phyloP scores from a whole-genome alignment of 2,888 invertebrate species.

The Serrognathus titanus region DNA sequence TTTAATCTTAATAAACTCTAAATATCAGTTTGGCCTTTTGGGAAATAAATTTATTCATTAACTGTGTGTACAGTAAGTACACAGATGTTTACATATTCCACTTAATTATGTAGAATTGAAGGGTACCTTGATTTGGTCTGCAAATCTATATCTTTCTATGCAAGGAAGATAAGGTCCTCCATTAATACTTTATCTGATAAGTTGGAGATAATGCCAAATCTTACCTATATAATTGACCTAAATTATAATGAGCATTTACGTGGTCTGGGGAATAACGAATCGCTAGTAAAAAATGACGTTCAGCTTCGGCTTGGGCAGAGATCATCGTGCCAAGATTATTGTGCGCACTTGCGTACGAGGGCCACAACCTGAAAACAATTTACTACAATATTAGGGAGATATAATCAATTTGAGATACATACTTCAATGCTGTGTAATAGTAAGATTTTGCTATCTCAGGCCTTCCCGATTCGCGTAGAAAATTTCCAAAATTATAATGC shows the following conservation, averaged over 20 bases:
- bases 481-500: slow-evolving; percentile 88
- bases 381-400: not conserved
- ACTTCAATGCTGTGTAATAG: slow-evolving; percentile 78
- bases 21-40: too few relatives aligned
- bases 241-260: slow-evolving; percentile 80
- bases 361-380: slow-evolving; percentile 65
- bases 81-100: too few relatives aligned
- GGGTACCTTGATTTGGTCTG: too few relatives aligned
- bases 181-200: too few relatives aligned
- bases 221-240: slow-evolving; percentile 74
- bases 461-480: slow-evolving; percentile 72
- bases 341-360: slow-evolving; percentile 80
- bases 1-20: too few relatives aligned
- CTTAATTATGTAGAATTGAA: too few relatives aligned
- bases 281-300: slow-evolving; percentile 72
- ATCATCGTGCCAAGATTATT: slow-evolving; percentile 83
- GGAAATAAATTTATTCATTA: too few relatives aligned
- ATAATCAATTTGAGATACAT: slow-evolving; percentile 35
- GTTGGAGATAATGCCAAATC: too few relatives aligned
- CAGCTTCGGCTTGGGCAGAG: slow-evolving; percentile 64
- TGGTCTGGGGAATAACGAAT: slow-evolving; percentile 71
- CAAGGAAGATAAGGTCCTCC: too few relatives aligned
- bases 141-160: too few relatives aligned
- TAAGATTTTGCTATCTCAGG: slow-evolving; percentile 71
- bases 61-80: too few relatives aligned